phyloP scores from a whole-genome alignment of 2,888 invertebrate genomes.

The Aphidoletes aphidimyza region DNA sequence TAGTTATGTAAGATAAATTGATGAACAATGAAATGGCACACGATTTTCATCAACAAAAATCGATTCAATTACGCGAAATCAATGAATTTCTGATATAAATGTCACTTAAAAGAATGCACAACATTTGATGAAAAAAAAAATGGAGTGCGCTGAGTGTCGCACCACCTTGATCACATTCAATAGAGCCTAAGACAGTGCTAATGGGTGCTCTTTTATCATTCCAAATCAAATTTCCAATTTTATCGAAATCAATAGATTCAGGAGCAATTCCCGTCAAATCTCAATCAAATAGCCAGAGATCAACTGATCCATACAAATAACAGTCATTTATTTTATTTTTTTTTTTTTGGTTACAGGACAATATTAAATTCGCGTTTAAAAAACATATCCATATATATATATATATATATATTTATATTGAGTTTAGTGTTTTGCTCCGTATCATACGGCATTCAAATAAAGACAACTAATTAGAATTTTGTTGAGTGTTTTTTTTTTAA shows the following conservation, averaged over 20 bases:
- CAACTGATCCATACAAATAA: not conserved
- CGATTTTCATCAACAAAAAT: not conserved
- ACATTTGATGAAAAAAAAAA: too few relatives aligned
- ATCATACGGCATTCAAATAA: slow-evolving; percentile 47
- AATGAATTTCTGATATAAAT: not conserved
- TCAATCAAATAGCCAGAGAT: not conserved
- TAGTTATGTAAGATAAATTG: slow-evolving; percentile 4
- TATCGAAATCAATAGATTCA: not conserved
- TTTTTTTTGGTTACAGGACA: not conserved
- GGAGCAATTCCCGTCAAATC: too few relatives aligned
- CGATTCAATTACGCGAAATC: not conserved
- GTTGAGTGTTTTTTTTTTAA: not conserved
- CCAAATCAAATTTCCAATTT: too few relatives aligned
- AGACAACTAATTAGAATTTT: slow-evolving; percentile 4
- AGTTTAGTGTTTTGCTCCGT: slow-evolving; percentile 45
- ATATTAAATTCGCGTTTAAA: not conserved
- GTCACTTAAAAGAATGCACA: too few relatives aligned
- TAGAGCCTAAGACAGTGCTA: not conserved
- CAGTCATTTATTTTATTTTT: not conserved
- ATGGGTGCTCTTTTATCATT: not conserved
- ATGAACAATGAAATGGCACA: not conserved
- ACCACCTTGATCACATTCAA: not conserved
- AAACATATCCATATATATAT: not conserved
- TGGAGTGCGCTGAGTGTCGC: too few relatives aligned
- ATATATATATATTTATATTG: slow-evolving; percentile 8